Percentiles rank a stretch among this genome's conserved stretches.
phyloP scores from a whole-genome alignment of 2,888 invertebrate genomes.

The Philopedon plagiatum region DNA sequence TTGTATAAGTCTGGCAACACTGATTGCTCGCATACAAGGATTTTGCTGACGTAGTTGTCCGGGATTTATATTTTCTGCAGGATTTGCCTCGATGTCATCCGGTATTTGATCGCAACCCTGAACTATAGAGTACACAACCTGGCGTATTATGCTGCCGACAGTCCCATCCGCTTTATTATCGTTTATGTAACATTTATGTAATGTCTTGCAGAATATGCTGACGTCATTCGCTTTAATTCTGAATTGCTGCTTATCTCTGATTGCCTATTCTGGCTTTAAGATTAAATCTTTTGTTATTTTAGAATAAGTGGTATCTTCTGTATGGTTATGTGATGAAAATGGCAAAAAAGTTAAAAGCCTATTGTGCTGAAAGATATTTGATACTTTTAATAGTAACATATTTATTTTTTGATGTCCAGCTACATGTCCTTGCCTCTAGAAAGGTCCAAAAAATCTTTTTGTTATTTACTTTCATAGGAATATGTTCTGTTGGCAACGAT shows the following conservation, averaged over 20 bases:
- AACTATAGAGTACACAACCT: slow-evolving; percentile 25
- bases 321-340: neutral
- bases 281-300: slow-evolving; percentile 12
- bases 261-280: slow-evolving; percentile 11
- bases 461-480: no score
- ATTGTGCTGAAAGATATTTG: no score
- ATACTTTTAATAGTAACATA: no score
- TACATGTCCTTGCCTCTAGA: no score
- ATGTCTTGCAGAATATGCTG: slow-evolving; percentile 6
- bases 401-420: no score
- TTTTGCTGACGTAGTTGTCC: no score
- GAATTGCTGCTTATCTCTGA: slow-evolving; percentile 13
- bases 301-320: neutral
- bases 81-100: neutral
- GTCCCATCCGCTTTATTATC: slow-evolving; percentile 20
- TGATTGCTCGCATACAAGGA: no score
- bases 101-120: slow-evolving; percentile 11
- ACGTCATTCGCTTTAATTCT: slow-evolving; percentile 14
- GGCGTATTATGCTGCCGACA: slow-evolving; percentile 6
- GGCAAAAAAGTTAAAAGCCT: no score
- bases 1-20: no score
- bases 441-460: no score
- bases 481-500: no score
- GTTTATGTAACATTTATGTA: slow-evolving; percentile 20
- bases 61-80: no score